Percentiles rank a stretch among this genome's conserved stretches.
Conservation (phyloP, 2,888 invertebrate species). For the Oscheius sp. region DNA sequence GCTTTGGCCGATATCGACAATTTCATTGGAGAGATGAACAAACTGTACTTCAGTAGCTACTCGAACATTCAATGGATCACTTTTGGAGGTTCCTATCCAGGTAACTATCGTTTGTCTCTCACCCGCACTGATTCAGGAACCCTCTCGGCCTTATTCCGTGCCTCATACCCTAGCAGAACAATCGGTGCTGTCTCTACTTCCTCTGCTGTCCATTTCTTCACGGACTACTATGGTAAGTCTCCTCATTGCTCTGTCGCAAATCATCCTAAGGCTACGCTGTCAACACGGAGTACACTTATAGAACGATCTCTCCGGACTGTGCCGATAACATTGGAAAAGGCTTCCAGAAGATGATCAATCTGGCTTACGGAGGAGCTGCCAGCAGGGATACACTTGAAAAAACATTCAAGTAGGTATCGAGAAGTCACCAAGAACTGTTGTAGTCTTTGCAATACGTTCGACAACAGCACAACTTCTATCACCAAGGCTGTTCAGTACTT, state of each 20-base stretch:
- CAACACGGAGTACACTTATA: slow-evolving; percentile 56
- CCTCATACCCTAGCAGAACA: slow-evolving; percentile 53
- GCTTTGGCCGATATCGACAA: slow-evolving; percentile 52
- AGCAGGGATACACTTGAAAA: slow-evolving; percentile 35
- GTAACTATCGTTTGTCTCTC: not conserved
- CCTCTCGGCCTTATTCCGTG: slow-evolving; percentile 54
- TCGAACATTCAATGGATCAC: slow-evolving; percentile 50
- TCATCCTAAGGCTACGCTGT: slow-evolving; percentile 47
- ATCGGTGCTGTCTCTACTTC: slow-evolving; percentile 58
- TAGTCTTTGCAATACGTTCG: slow-evolving; percentile 48
- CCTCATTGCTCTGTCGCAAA: not conserved
- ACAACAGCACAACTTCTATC: slow-evolving; percentile 39
- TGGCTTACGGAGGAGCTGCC: slow-evolving; percentile 44
- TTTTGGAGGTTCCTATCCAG: slow-evolving; percentile 57
- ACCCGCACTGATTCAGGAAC: slow-evolving; percentile 22
- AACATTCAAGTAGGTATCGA: slow-evolving; percentile 40
- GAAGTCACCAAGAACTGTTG: slow-evolving; percentile 15
- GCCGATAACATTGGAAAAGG: slow-evolving; percentile 45
- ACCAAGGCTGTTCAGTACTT: slow-evolving; percentile 80
- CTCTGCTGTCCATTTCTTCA: slow-evolving; percentile 54
- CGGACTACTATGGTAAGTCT: slow-evolving; percentile 52
- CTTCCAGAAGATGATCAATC: slow-evolving; percentile 43
- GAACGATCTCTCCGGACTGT: slow-evolving; percentile 42
- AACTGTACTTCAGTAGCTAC: slow-evolving; percentile 43
- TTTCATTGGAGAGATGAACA: slow-evolving; percentile 55